Base-by-base conservation (phyloP, 2,797 vertebrate species). In the Lutjanus campechanus region DNA sequence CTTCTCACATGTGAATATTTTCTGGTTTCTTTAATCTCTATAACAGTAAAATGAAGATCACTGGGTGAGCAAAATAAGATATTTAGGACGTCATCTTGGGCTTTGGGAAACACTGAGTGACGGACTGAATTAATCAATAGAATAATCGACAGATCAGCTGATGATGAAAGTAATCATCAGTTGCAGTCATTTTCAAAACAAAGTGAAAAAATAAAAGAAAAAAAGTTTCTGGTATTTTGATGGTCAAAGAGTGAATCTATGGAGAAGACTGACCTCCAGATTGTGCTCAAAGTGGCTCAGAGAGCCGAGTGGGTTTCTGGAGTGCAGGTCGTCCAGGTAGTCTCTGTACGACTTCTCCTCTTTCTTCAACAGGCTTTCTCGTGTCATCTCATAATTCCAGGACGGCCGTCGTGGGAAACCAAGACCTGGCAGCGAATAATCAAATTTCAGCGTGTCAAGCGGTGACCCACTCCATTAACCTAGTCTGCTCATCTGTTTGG, bases 261-360 rank as follows among this genome's bases (percentile, higher is more conserved):
- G 41, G 53, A 60, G 16, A 56, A 56, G 46, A 73, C 83, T 92
- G 63, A 97, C 98, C 96, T 98, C 98, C 54, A 98, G 91, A 89
- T 98, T 99, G 94, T 98, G 97, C 74, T 98, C 98, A 76, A 98
- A 98, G 91, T 98, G 97, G 82, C 97, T 98, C 59, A 98, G 96
- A 22, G 95, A 92, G 17, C 94, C 95, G 0, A 93, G 93, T 12
- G 95, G 91, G 84, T 97, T 97, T 66, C 94, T 95, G 74, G 96
- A 95, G 69, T 96, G 95, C 74, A 98, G 94, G 81, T 95, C 95
- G 53, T 96, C 95, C 50, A 98, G 90, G 84, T 97, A 98, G 5
- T 96, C 95, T 81, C 93, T 86, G 81, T 97, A 99, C 0, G 97
- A 95, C 76, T 94, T 96, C 79, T 98, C 97, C 87, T 99, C 98